Base-by-base conservation (phyloP, 2,113 vertebrate species). In the Sigmodon hispidus region DNA sequence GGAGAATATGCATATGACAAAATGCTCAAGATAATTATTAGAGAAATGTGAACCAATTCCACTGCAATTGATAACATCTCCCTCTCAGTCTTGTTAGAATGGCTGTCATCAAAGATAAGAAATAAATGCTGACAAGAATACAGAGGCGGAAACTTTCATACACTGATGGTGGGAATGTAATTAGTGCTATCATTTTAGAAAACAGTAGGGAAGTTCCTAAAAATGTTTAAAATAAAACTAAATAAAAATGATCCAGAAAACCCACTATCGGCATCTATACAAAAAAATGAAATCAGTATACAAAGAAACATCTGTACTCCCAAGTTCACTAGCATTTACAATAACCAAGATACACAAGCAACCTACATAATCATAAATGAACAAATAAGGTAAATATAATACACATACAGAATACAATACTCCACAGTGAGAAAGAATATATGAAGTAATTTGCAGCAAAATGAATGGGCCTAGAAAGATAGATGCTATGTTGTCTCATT, bases 201-300 rank as follows among this genome's bases (percentile, higher is more conserved):
- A 80, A 80, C 3, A 2, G 34, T 50, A 93, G 40, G 52, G 8
- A 57, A 26, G n/a, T 50, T 72, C 34, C 55, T 89, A 4, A 31
- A 93, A 93, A 93, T 24, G 34, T 61, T 72, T 40, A 93, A 76
- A 63, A 48, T 50, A 31, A 31, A 91, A 83, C 65, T n/a, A 70
- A 31, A n/a, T n/a, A n/a, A 7, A 59, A 3, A 19, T 59, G 79
- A 61, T n/a, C n/a, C 48, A 91, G 50, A 59, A 81, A 69, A 21
- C 73, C 40, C 7, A 87, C 50, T 69, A n/a, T 59, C 40, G 22
- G 45, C 12, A 73, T 83, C 22, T 43, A 52, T 50, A 34, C 43
- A 72, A 81, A 94, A 48, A 93, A 81, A 88, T 80, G 17, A 83
- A 93, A 55, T 85, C 48, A 55, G 40, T 50, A 29, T 72, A 7